Base-by-base conservation (phyloP, 2,113 vertebrate species). In the Dipodomys stephensi region DNA sequence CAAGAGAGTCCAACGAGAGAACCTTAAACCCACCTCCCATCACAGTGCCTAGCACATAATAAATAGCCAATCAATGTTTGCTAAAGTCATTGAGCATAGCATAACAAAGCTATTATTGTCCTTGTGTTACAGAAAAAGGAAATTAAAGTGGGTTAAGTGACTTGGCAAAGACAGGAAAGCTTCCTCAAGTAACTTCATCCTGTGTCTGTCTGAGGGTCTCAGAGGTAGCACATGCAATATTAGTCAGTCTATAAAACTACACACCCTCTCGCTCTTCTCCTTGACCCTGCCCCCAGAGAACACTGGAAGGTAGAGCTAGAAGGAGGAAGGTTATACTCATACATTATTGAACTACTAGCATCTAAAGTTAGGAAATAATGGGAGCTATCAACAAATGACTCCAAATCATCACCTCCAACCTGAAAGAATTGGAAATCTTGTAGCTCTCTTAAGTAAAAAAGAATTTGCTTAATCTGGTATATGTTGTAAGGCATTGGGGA, bases 31-130 rank as follows among this genome's bases (percentile, higher is more conserved):
- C 16, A 71, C n/a, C 44, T 77, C 78, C 13, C n/a, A 71, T 65
- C 18, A 72, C 19, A 80, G 49, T 60, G 10, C 5, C 23, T 44
- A 27, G 53, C 28, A 85, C 39, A 92, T 49, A 65, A 64, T 12
- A 65, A 72, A 18, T 65, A 80, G 32, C 13, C 1, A 53, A 39
- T 57, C 82, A 73, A 53, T 65, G 69, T 71, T 82, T 94, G 62
- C 32, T 91, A 67, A 82, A 67, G 60, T 84, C 85, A 78, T 49
- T 78, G 68, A 92, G 81, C 78, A 12, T 80, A 7, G 25, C 23
- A 0, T 68, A 92, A 78, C 13, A 87, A 87, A 81, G 13, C 78
- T 64, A 32, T 32, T 74, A 85, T 46, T 92, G 76, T 49, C 39
- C 28, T 82, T 86, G 6, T 6, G 35, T 64, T 81, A 49, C n/a